Conservation (phyloP, 2,888 invertebrate genomes). For the Lottia scabra region DNA sequence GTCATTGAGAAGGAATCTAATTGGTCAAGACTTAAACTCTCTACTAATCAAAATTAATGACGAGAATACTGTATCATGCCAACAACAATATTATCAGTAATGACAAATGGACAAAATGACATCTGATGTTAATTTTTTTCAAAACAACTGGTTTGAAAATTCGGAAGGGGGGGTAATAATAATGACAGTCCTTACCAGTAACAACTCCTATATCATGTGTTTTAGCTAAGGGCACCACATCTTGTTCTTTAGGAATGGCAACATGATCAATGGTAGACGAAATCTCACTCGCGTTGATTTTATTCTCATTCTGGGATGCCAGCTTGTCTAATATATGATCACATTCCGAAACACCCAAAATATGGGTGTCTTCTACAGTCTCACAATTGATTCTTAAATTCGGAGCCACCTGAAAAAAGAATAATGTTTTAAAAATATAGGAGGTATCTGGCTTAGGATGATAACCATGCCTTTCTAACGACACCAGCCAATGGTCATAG, state of each 20-base stretch:
- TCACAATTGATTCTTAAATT: background rate
- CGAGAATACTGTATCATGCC: too few species aligned
- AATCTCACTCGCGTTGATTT: background rate
- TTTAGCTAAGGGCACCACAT: background rate
- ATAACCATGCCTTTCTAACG: too few species aligned
- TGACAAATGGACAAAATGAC: too few species aligned
- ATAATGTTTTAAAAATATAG: too few species aligned
- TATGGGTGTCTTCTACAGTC: background rate
- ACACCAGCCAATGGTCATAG: too few species aligned
- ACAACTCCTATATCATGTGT: slow-evolving; percentile 22
- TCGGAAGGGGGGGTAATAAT: too few species aligned
- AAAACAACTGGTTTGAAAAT: background rate
- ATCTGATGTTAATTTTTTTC: too few species aligned
- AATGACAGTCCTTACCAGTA: slow-evolving; percentile 15
- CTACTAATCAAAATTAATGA: too few species aligned
- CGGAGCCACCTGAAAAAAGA: background rate
- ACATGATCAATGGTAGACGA: background rate
- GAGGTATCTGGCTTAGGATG: too few species aligned
- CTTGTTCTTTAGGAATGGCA: slow-evolving; percentile 6
- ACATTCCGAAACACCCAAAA: slow-evolving; percentile 15
- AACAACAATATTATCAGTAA: too few species aligned
- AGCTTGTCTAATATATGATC: slow-evolving; percentile 24
- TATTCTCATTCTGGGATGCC: slow-evolving; percentile 24
- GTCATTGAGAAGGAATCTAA: too few species aligned
- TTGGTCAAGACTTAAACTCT: too few species aligned